These are phyloP conservation scores for Pilophorus perplexus DNA, from an alignment of 2,888 invertebrate species.

Conservation along the genomic window DNA sequence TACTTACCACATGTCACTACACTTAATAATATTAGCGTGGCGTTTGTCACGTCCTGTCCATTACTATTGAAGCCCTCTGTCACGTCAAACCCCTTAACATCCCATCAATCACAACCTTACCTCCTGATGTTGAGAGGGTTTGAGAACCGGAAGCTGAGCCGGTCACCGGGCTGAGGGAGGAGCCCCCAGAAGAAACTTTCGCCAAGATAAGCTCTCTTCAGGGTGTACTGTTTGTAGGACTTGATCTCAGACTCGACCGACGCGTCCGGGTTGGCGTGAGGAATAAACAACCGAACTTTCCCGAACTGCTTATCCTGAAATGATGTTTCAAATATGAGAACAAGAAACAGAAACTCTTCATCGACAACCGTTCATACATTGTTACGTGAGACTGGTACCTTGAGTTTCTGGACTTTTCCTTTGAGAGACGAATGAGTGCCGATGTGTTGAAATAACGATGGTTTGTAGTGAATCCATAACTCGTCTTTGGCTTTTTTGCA, in stretches of 20 bases:
- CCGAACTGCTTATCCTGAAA: conserved; percentile 84
- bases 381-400: no score
- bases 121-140: conserved; percentile 56
- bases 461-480: conserved; percentile 81
- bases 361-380: no score
- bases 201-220: conserved; percentile 80
- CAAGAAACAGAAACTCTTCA: neutral
- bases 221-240: conserved; percentile 73
- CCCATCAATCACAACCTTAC: conserved; percentile 32
- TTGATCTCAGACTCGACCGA: conserved; percentile 69
- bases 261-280: conserved; percentile 75
- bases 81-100: no score
- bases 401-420: conserved; percentile 93
- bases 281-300: conserved; percentile 72
- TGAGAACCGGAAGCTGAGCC: conserved; percentile 74
- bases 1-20: no score
- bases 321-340: neutral
- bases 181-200: conserved; percentile 90
- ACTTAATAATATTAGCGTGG: no score
- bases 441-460: conserved; percentile 92
- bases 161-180: conserved; percentile 77
- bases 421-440: conserved; percentile 91
- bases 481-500: conserved; percentile 74
- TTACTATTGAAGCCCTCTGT: no score
- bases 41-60: no score